Evolutionary conservation across 2,113 vertebrate species (phyloP), one percentile per base, ranked within the genome.

Genomic region (Pao palembangensis): DNA sequence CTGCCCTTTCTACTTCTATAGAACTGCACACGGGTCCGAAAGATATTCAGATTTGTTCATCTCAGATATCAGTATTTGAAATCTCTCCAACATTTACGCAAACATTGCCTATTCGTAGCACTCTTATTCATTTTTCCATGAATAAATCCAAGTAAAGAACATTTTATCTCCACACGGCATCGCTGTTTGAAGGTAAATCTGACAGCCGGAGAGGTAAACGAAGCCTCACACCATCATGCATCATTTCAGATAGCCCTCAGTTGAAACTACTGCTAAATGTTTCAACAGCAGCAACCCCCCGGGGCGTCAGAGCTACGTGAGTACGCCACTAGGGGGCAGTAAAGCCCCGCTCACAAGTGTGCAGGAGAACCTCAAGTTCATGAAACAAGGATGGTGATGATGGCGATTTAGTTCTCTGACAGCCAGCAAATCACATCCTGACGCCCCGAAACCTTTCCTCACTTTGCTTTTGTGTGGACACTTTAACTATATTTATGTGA

Each of bases 321-420:
- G 34, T 6, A 38, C 34, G 68, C 87, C 87, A 86, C 87, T 67
- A 85, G 85, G 83, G 87, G 87, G 87, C 85, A 87, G 82, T 85
- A 79, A 81, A 21, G 79, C 61, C 76, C 64, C 64, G 55, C 59
- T 52, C 55, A 71, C 54, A 42, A 15, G 7, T 58, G 69, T 70
- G 65, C 59, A 16, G 5, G 51, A n/a, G 80, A 73, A 81, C 86
- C 85, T 15, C 64, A 64, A 55, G 86, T 88, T 84, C 81, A 77
- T 14, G 2, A 55, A 53, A n/a, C 50, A 25, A 19, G 16, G 18
- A 51, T 23, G 21, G 51, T 25, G n/a, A 53, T 19, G 54, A 5
- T 51, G 4, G 44, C 12, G 48, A 52, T 55, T 61, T 52, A 43
- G 25, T 58, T 15, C 18, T 6, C 11, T 28, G 6, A 41, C 31